Base-by-base conservation (phyloP, 2,888 invertebrate species). In the Caenorhabditis panamensis region DNA sequence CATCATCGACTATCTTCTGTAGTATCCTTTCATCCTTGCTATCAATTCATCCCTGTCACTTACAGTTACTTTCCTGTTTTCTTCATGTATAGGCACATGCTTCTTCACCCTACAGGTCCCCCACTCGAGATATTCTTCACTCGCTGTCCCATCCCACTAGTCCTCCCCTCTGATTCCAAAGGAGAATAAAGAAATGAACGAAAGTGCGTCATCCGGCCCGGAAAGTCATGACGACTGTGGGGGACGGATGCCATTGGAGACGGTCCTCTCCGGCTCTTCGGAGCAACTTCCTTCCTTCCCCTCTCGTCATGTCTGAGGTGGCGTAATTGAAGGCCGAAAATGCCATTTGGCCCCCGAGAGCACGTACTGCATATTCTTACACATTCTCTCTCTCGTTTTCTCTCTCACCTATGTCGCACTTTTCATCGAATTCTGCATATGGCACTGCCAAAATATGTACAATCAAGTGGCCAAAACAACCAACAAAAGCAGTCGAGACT, bases 351-450 rank as follows among this genome's bases (percentile, higher is more conserved):
- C 41, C 61, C 51, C 36, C 56, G 18, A n/a, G n/a, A 31, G 18
- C 31, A 9, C 18, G 36, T 58, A 58, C 58, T 31, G 51, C 59
- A 51, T 28, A 13, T 66, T 31, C 31, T 31, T 31, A 41, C 41
- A 41, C 41, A 9, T 16, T 6, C 13, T n/a, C n/a, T n/a, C n/a
- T n/a, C 36, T 5, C 11, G 69, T 61, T 69, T 61, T 51, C 69
- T 20, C 44, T 51, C 68, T 59, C 69, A 71, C 69, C 69, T 68
- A 53, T 41, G 69, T 61, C 26, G 69, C 49, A 53, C 69, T 71
- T 62, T 59, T 59, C 51, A 59, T 51, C 49, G 49, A 68, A 58
- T 58, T 68, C 58, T 36, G 44, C 26, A 41, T 41, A 9, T 53
- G 47, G 28, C 20, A 28, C 6, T 26, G 26, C 20, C 22, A 36